Base-by-base conservation (phyloP, 2,113 vertebrate genomes). In the Chaetura pelagica region DNA sequence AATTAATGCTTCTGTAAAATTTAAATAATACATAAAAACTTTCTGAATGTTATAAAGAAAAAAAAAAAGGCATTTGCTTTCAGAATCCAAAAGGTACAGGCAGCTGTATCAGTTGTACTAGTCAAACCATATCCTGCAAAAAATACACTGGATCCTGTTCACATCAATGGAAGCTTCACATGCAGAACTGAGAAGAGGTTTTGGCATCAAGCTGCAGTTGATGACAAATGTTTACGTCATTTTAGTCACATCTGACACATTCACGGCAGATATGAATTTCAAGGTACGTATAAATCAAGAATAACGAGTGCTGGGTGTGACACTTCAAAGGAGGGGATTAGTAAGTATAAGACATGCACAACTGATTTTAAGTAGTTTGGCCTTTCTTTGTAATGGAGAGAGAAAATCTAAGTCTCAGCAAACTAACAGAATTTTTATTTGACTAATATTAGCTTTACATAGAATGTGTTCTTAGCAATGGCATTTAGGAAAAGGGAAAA, bases 381-480 rank as follows among this genome's bases (percentile, higher is more conserved):
- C 23, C 67, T 81, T 93, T 89, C 77, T 66, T 91, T 88, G 89
- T 82, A 93, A 95, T 29, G 61, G 92, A 94, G 38, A 87, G 55
- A 68, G 42, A 66, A 73, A 93, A 73, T 80, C 64, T 87, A 82
- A 96, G 83, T 88, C 44, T 90, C 49, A 89, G 76, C 15, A 92
- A 84, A 51, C 73, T 81, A 76, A 90, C 42, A 77, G 51, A 94
- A 72, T 96, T 96, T 96, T 94, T 91, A 93, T 95, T 97, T 94
- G 54, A 88, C 94, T 96, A 96, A 97, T 93, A 96, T 89, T 95
- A 95, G 66, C 68, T 97, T 96, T 96, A 94, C 97, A 96, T 93
- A 84, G 95, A 97, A 96, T 10, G 64, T 38, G 77, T 42, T 95
- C 73, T 80, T 96, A 97, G 87, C 90, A 97, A 90, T 72, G 68